A percentile compares a stretch with the other conserved stretches of the same genome.
Conservation (phyloP, 2,113 vertebrate genomes). For the Leptodactylus fuscus region DNA sequence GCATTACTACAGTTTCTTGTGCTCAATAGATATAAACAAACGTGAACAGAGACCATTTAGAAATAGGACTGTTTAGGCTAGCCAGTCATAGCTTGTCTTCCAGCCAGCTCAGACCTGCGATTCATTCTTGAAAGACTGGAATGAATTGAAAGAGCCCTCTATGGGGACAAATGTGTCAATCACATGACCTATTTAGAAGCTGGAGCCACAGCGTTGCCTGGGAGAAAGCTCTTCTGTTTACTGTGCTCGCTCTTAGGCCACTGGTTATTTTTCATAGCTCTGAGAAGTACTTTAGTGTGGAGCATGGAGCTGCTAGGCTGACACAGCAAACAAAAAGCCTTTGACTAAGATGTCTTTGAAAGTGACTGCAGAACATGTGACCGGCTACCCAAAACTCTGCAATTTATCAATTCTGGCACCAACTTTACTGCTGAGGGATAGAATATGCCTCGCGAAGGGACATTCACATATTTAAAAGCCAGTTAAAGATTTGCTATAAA, state of each 20-base stretch:
- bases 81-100: conserved; percentile 47
- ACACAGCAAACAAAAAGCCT: conserved; percentile 70
- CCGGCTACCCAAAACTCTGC: conserved; percentile 49
- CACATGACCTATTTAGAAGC: conserved; percentile 65
- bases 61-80: conserved; percentile 51
- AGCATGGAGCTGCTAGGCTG: conserved; percentile 62
- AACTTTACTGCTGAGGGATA: not conserved
- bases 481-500: not conserved
- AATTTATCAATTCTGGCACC: no score
- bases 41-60: conserved; percentile 7
- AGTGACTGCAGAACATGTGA: conserved; percentile 63
- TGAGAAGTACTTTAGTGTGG: conserved; percentile 43
- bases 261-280: conserved; percentile 61
- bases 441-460: not conserved
- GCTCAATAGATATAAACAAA: not conserved
- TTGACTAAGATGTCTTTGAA: conserved; percentile 65
- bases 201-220: conserved; percentile 68
- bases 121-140: conserved; percentile 68
- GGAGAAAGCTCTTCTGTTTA: conserved; percentile 66
- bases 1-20: not conserved
- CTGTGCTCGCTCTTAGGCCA: conserved; percentile 64
- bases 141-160: conserved; percentile 65
- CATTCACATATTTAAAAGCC: not conserved
- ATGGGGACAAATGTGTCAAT: conserved; percentile 69
- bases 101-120: conserved; percentile 52